Conservation (phyloP, 2,888 invertebrate species). For the Callosobruchus maculatus region DNA sequence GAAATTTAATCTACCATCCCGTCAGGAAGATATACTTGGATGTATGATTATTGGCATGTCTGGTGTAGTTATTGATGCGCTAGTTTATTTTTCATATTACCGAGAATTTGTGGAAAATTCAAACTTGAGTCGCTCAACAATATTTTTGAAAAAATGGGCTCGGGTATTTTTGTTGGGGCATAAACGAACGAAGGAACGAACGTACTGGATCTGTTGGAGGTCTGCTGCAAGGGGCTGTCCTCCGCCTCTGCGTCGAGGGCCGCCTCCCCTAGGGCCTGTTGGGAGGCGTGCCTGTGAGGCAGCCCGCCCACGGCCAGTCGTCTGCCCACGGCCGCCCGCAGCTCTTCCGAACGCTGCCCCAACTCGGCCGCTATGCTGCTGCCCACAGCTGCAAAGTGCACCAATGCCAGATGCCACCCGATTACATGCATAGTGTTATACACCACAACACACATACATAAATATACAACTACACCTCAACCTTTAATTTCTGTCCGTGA, state of each 20-base stretch:
- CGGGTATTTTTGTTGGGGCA: too few species aligned
- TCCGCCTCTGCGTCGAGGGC: conserved; percentile 86
- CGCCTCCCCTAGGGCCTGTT: conserved; percentile 59
- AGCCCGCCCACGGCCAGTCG: conserved; percentile 53
- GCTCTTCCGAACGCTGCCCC: conserved; percentile 36
- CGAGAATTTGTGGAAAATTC: too few species aligned
- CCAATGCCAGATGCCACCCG: conserved; percentile 6
- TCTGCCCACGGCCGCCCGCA: conserved; percentile 50
- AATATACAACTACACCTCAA: neutral
- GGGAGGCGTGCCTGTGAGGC: conserved; percentile 42
- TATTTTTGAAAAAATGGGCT: too few species aligned
- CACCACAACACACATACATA: too few species aligned
- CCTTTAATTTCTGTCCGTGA: too few species aligned
- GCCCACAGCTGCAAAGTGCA: neutral
- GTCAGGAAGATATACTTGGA: too few species aligned
- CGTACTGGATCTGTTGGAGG: conserved; percentile 82
- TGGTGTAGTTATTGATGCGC: too few species aligned
- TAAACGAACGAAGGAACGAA: too few species aligned
- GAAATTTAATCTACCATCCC: too few species aligned
- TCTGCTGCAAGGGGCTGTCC: conserved; percentile 79
- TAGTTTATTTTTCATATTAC: too few species aligned
- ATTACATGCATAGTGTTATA: neutral
- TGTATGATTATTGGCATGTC: too few species aligned
- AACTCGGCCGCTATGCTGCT: neutral
- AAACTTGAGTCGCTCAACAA: too few species aligned